phyloP scores from a whole-genome alignment of 2,888 invertebrate species.

The Ischnura elegans region DNA sequence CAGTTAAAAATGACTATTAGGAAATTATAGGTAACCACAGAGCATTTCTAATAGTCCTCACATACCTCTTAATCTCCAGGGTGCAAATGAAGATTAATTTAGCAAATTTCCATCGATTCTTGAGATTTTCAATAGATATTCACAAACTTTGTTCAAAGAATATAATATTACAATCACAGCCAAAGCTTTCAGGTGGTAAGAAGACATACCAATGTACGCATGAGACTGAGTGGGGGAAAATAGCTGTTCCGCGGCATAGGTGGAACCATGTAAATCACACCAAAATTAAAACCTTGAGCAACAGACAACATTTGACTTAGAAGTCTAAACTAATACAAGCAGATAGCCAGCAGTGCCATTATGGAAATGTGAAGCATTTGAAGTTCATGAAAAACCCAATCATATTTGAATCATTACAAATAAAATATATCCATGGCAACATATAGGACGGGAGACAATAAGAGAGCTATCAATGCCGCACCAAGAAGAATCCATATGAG shows the following conservation, averaged over 20 bases:
- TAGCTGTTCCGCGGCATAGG: background rate
- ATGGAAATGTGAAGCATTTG: background rate
- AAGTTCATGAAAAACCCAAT: background rate
- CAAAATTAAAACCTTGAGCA: background rate
- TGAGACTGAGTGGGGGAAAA: background rate
- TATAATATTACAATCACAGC: slow-evolving; percentile 63
- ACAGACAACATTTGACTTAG: background rate
- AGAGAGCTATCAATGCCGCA: background rate
- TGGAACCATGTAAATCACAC: background rate
- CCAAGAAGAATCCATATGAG: background rate
- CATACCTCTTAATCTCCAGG: background rate
- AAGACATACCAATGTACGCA: slow-evolving; percentile 13
- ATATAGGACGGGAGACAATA: background rate
- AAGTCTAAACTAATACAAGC: background rate
- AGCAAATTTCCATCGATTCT: background rate
- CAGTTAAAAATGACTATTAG: slow-evolving; percentile 6
- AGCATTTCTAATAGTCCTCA: background rate
- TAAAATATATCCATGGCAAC: background rate
- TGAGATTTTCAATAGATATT: background rate
- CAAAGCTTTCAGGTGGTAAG: slow-evolving; percentile 43
- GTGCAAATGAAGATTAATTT: background rate
- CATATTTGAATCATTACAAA: background rate
- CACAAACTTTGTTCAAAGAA: slow-evolving; percentile 48
- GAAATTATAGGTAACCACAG: background rate
- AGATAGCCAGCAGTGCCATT: background rate